phyloP scores from a whole-genome alignment of 2,888 invertebrate species.

The Protophormia terraenovae region DNA sequence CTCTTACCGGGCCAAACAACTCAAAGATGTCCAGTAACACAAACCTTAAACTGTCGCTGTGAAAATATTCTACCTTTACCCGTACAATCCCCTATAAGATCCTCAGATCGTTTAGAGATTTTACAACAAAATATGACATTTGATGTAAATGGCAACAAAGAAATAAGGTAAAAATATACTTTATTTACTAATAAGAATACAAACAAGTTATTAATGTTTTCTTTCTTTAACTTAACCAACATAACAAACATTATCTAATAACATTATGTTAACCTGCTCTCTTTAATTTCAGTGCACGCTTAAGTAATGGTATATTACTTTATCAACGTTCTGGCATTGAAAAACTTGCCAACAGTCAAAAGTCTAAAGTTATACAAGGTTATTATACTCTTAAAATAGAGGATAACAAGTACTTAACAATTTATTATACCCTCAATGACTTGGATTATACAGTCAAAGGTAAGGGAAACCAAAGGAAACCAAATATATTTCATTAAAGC shows the following conservation, averaged over 20 bases:
- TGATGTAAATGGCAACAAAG: constrained; percentile 73
- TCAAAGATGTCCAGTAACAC: constrained; percentile 70
- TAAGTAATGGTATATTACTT: constrained; percentile 73
- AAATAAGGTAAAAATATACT: constrained; percentile 68
- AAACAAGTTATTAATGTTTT: too few species aligned
- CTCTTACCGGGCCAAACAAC: too few species aligned
- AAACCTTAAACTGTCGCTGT: constrained; percentile 74
- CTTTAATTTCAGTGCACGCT: constrained; percentile 58
- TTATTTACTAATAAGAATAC: too few species aligned
- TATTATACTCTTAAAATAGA: constrained; percentile 70
- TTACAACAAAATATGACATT: constrained; percentile 71
- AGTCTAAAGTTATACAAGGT: constrained; percentile 52
- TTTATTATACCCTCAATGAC: constrained; percentile 73
- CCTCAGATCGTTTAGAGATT: constrained; percentile 65
- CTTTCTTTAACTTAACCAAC: too few species aligned
- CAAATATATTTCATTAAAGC: neutral
- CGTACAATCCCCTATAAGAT: neutral
- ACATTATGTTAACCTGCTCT: neutral
- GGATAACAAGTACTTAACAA: constrained; percentile 71
- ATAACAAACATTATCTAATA: too few species aligned
- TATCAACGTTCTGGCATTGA: constrained; percentile 71
- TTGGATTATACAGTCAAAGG: constrained; percentile 75
- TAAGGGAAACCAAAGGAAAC: constrained; percentile 11
- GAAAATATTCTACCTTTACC: constrained; percentile 69
- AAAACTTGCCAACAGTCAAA: constrained; percentile 42